Base-by-base conservation (phyloP, 2,797 vertebrate genomes). In the Sylvilagus floridanus region DNA sequence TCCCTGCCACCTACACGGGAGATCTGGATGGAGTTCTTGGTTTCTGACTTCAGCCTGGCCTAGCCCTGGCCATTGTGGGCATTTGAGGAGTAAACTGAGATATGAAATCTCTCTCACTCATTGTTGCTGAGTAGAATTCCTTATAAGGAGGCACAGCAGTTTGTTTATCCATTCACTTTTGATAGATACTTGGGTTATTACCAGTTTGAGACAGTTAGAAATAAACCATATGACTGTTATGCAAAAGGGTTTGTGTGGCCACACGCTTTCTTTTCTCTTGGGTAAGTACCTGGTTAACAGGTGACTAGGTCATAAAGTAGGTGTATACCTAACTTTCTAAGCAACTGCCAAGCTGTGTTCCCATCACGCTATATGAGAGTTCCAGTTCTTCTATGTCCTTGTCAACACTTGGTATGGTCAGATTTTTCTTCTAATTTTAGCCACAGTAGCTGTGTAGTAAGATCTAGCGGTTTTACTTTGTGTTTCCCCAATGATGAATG, bases 371-470 rank as follows among this genome's bases (percentile, higher is more conserved):
- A 4, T 13, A 2, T 32, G 32, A 93, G 79, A 65, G 13, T 65
- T 60, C 82, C 22, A 90, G 63, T 72, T 60, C 47, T 54, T 92
- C 37, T 26, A 37, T 1, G 32, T 42, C 26, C 65, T 75, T 66
- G 35, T 19, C 71, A 30, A 52, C 4, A 42, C 13, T 90, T 60
- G 22, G 22, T 35, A 21, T 54, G 16, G 26, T 68, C 37, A 16
- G 5, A 72, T 82, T 92, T 83, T 71, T 32, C 52, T 79, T 88
- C 62, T 84, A 37, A 65, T 81, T 65, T 63, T 65, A 76, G 63
- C 22, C 17, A 24, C 47, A n/a, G 76, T 16, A 88, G 26, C 16
- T n/a, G 11, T 54, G 19, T 37, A 35, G 30, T 65, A 62, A 26
- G 35, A 76, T 32, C 28, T 35, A 6, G 9, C 75, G 26, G 17